Evolutionary conservation across 2,888 invertebrate species (phyloP).

Genomic region (Diaperis boleti): DNA sequence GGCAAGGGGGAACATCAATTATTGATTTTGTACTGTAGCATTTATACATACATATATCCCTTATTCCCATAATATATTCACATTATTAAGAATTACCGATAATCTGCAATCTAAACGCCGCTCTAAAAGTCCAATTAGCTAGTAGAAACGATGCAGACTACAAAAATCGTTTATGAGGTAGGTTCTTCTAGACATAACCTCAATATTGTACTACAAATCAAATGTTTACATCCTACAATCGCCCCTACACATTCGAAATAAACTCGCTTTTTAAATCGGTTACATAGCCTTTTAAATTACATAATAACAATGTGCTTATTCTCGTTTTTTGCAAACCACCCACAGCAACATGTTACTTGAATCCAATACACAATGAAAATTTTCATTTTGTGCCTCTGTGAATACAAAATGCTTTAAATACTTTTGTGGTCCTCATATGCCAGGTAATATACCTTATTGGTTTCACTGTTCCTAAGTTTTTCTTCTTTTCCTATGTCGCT

Average conservation of each 20-base stretch:
- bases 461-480: no score
- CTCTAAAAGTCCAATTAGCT: background rate
- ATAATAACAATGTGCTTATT: background rate
- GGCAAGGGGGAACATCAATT: slow-evolving; percentile 63
- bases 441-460: no score
- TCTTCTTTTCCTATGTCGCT: no score
- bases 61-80: slow-evolving; percentile 38
- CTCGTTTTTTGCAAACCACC: background rate
- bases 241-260: background rate
- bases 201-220: slow-evolving; percentile 5
- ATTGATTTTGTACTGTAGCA: slow-evolving; percentile 63
- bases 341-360: background rate
- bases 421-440: no score
- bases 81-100: slow-evolving; percentile 23
- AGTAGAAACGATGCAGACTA: slow-evolving; percentile 9
- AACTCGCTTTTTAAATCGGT: background rate
- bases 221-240: slow-evolving; percentile 6
- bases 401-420: no score
- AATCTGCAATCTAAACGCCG: background rate
- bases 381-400: no score
- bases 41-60: slow-evolving; percentile 53
- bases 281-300: background rate
- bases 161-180: slow-evolving; percentile 31
- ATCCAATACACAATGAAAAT: background rate
- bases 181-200: slow-evolving; percentile 39